Conservation (phyloP, 2,113 vertebrate species). For the Chaenogobius annularis region DNA sequence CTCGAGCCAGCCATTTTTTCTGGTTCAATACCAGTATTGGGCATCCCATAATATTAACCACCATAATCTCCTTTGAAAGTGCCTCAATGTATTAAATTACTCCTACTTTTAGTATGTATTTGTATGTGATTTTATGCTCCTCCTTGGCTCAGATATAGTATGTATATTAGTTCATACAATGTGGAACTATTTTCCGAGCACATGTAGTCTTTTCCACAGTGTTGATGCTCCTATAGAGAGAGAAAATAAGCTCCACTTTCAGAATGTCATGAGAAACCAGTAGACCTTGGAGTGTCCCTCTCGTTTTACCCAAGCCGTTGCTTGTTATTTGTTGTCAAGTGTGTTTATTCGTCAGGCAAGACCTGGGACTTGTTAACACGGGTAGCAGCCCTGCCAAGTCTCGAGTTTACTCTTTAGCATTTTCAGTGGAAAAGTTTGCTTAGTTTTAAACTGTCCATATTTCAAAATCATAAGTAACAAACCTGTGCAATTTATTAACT, state of each 20-base stretch:
- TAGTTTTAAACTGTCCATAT: conserved; percentile 28
- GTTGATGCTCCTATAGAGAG: not conserved
- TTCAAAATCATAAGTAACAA: conserved; percentile 3
- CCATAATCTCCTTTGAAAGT: not conserved
- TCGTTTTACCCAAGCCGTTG: conserved; percentile 17
- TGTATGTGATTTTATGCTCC: not conserved
- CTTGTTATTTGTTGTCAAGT: conserved; percentile 20
- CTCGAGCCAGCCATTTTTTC: too few species aligned
- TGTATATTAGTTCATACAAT: not conserved
- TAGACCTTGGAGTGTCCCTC: conserved; percentile 5
- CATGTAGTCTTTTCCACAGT: not conserved
- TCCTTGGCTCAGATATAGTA: not conserved
- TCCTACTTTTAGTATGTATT: not conserved
- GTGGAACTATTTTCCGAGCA: not conserved
- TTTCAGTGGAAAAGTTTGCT: conserved; percentile 39
- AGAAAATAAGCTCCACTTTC: conserved; percentile 34
- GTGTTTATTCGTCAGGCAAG: conserved; percentile 32
- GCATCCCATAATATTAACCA: not conserved
- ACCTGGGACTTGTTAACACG: conserved; percentile 34
- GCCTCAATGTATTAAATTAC: not conserved
- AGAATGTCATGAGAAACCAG: conserved; percentile 17
- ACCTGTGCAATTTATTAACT: not conserved
- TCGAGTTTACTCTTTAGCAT: conserved; percentile 28
- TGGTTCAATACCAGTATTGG: too few species aligned
- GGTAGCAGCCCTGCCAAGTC: conserved; percentile 18